Percentiles rank a stretch among this genome's conserved stretches.
These are phyloP conservation scores for Ditylenchus weischeri DNA, from an alignment of 2,888 invertebrate species.

Conservation along the genomic window DNA sequence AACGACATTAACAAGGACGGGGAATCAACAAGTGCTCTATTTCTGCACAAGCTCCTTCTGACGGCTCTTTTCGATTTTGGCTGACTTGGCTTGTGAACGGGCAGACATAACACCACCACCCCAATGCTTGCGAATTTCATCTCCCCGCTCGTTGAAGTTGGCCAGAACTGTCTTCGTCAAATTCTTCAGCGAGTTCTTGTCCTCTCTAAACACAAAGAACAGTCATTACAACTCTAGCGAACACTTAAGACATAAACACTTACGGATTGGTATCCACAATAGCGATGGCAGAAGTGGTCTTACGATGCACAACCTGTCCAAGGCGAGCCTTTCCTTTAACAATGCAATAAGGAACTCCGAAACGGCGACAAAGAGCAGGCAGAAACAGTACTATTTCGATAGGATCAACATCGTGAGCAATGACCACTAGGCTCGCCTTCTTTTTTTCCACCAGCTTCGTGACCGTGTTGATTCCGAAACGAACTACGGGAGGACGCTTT, in stretches of 20 bases:
- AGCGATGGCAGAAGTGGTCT: conserved; percentile 88
- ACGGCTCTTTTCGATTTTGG: conserved; percentile 94
- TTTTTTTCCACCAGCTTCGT: conserved; percentile 92
- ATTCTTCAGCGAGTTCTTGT: conserved; percentile 83
- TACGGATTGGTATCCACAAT: conserved; percentile 73
- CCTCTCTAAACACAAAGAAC: conserved; percentile 69
- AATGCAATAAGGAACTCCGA: conserved; percentile 98
- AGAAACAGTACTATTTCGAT: conserved; percentile 95
- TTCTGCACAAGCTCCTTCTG: conserved; percentile 70
- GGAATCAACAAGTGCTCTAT: not conserved
- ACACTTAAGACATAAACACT: too few species aligned
- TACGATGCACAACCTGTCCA: conserved; percentile 88
- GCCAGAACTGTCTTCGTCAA: conserved; percentile 90
- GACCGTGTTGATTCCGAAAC: conserved; percentile 78
- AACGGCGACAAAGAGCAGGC: conserved; percentile 96
- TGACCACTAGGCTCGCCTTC: conserved; percentile 93
- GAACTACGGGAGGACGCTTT: conserved; percentile 78
- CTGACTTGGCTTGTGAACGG: conserved; percentile 89
- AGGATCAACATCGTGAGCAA: conserved; percentile 98
- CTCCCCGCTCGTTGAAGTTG: conserved; percentile 96
- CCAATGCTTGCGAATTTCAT: conserved; percentile 82
- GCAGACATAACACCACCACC: conserved; percentile 93
- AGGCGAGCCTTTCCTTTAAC: conserved; percentile 95
- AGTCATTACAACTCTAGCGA: not conserved
- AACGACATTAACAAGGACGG: not conserved